Evolutionary conservation across 1,140 invertebrate genomes (phyloP).

Genomic region (Coelopa frigida): DNA sequence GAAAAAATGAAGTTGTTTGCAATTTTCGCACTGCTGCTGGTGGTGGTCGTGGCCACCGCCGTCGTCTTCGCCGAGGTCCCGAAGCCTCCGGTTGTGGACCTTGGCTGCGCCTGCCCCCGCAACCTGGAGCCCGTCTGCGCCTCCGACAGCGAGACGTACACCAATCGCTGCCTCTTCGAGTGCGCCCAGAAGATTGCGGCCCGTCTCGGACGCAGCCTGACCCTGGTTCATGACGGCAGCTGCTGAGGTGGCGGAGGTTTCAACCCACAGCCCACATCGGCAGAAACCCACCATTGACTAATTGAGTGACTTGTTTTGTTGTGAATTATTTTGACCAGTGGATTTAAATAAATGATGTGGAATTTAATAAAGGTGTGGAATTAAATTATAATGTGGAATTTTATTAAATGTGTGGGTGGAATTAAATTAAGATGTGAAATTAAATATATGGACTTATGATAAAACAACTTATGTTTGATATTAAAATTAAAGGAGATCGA

Average conservation of each 20-base stretch:
- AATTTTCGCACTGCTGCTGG: background rate
- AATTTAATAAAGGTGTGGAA: too few relatives aligned
- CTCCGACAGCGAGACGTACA: constrained; percentile 23
- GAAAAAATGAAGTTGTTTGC: constrained; percentile 5
- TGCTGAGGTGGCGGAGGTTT: constrained; percentile 18
- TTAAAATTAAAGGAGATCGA: too few relatives aligned
- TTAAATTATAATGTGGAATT: too few relatives aligned
- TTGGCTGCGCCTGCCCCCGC: constrained; percentile 26
- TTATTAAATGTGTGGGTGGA: too few relatives aligned
- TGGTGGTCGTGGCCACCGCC: background rate
- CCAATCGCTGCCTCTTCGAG: constrained; percentile 23
- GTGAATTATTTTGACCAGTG: too few relatives aligned
- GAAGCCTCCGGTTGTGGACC: background rate
- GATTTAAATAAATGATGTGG: too few relatives aligned
- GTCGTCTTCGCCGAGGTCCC: background rate
- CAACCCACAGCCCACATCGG: too few relatives aligned
- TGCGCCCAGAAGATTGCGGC: constrained; percentile 16
- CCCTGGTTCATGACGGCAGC: constrained; percentile 11
- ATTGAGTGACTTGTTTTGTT: too few relatives aligned
- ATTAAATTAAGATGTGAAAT: too few relatives aligned
- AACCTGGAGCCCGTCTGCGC: constrained; percentile 27
- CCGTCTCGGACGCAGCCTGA: constrained; percentile 17
- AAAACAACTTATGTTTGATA: too few relatives aligned
- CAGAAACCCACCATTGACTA: too few relatives aligned
- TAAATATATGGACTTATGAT: too few relatives aligned